Evolutionary conservation across 2,113 vertebrate genomes (phyloP), one percentile per base, ranked within the genome.

Genomic region (Misgurnus mizolepis): DNA sequence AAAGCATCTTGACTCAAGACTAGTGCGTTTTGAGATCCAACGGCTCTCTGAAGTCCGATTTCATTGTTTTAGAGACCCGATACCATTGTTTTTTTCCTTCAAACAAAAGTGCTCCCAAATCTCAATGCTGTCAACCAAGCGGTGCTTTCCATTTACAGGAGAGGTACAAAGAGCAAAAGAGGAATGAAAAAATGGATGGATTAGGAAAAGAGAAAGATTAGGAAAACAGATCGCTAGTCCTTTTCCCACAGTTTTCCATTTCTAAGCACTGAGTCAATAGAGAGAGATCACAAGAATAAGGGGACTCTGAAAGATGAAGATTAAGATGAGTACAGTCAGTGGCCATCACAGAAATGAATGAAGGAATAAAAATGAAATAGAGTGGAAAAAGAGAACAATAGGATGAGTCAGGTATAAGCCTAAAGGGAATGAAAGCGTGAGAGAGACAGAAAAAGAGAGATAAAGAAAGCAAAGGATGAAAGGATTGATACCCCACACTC

Each of bases 191-290:
- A 66, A 15, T 65, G 55, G 61, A 81, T 84, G 80, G 86, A 90
- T 90, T 82, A 89, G 86, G 87, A 91, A 89, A 66, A 15, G 67
- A 58, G 58, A 81, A 85, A 80, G 87, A 90, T 90, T 82, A 89
- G 86, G 87, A 91, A 89, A 82, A 88, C 86, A 76, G 84, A 27
- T 86, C 81, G 87, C 89, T 45, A 77, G 43, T 73, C 49, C 18
- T 72, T 86, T 85, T 89, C 89, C 87, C 87, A 87, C 85, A 87
- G 83, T 86, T 86, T 27, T 27, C 27, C 88, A 89, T 83, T 76
- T 88, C 85, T 65, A 85, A 89, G 89, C 83, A 86, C n/a, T n/a
- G 82, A 84, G 79, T 15, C 67, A 75, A 76, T 72, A 14, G n/a
- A 47, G 49, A 70, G 60, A 61, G 47, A 79, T 76, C 70, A 80